Percentiles rank a stretch among this genome's conserved stretches.
Conservation (phyloP, 2,888 invertebrate genomes). For the Epinotia demarniana region DNA sequence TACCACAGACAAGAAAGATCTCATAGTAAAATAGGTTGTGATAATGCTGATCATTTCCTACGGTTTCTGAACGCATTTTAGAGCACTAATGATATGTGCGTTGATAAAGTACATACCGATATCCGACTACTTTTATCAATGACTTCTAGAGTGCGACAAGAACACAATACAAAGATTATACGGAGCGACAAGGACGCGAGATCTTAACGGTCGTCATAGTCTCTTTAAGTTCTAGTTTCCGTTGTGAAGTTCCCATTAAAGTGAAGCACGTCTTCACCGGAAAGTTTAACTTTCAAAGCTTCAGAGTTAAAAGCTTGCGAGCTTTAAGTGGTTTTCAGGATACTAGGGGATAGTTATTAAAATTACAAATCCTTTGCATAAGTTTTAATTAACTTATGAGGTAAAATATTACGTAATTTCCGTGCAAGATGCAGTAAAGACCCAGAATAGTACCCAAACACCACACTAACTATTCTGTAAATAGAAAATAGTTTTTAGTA, state of each 20-base stretch:
- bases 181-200: background rate
- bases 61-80: too few species aligned
- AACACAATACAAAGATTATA: background rate
- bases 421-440: too few species aligned
- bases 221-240: background rate
- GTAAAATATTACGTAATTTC: background rate
- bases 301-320: constrained; percentile 14
- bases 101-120: background rate
- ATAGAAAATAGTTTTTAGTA: too few species aligned
- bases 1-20: too few species aligned
- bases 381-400: background rate
- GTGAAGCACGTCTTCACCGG: constrained; percentile 1
- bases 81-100: too few species aligned
- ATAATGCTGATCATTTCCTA: too few species aligned
- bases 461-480: too few species aligned
- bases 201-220: background rate
- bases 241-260: constrained; percentile 3
- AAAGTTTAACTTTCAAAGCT: constrained; percentile 17
- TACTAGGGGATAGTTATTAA: constrained; percentile 15
- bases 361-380: background rate
- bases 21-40: too few species aligned
- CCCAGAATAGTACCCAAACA: too few species aligned
- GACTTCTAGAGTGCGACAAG: background rate
- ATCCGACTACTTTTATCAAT: background rate
- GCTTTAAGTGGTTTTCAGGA: constrained; percentile 22